These are phyloP conservation scores for Sinohyriopsis cumingii DNA, from an alignment of 2,888 invertebrate species.

Conservation along the genomic window DNA sequence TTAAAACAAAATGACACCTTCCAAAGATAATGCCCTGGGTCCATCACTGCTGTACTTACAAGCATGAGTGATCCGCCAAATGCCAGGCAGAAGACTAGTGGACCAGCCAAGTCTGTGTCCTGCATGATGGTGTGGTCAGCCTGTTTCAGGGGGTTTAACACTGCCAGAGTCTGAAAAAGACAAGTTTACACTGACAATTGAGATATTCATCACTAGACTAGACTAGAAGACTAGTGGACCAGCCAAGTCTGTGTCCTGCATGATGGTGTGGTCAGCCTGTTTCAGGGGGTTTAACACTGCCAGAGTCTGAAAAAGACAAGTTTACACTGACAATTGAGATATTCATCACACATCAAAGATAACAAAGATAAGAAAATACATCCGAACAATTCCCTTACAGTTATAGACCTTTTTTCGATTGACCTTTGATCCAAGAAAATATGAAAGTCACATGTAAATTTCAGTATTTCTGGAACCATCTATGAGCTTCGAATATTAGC, in stretches of 20 bases:
- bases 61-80: slow-evolving; percentile 78
- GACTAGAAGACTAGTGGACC: slow-evolving; percentile 90
- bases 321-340: neutral
- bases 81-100: slow-evolving; percentile 89
- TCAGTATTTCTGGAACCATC: too few species aligned
- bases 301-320: slow-evolving; percentile 78
- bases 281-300: slow-evolving; percentile 88
- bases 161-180: slow-evolving; percentile 83
- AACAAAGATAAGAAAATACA: neutral
- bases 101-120: slow-evolving; percentile 91
- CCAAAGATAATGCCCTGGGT: neutral
- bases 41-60: slow-evolving; percentile 45
- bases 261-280: slow-evolving; percentile 70
- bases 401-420: too few species aligned
- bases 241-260: slow-evolving; percentile 85
- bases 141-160: slow-evolving; percentile 82
- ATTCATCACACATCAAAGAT: neutral
- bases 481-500: too few species aligned
- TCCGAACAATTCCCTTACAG: too few species aligned
- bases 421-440: too few species aligned
- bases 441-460: too few species aligned
- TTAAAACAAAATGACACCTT: too few species aligned
- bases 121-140: slow-evolving; percentile 72
- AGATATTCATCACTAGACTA: slow-evolving; percentile 4
- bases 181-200: neutral